Evolutionary conservation across 2,888 invertebrate species (phyloP).

Genomic region (Dryococelus australis): DNA sequence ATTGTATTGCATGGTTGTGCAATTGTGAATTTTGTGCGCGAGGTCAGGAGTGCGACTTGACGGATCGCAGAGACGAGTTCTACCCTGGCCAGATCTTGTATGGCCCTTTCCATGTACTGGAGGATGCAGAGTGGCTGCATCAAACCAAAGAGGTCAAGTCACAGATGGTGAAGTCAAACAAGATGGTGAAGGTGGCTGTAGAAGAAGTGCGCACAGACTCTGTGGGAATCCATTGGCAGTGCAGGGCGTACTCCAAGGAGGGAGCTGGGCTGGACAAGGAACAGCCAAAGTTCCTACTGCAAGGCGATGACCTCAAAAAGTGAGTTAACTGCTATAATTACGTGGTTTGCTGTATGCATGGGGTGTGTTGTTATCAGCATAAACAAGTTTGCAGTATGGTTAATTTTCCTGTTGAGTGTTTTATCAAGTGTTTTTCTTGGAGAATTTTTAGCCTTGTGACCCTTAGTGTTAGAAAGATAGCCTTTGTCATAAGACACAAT

Average conservation of each 20-base stretch:
- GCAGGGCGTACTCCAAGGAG: slow-evolving; percentile 72
- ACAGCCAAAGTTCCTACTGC: slow-evolving; percentile 72
- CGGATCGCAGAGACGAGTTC: slow-evolving; percentile 63
- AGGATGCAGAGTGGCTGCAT: slow-evolving; percentile 82
- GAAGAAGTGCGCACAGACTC: slow-evolving; percentile 82
- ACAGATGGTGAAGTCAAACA: slow-evolving; percentile 57
- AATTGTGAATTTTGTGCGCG: background rate
- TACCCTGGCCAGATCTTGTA: slow-evolving; percentile 79
- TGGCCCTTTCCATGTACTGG: slow-evolving; percentile 76
- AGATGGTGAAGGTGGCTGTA: slow-evolving; percentile 67
- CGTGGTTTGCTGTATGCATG: background rate
- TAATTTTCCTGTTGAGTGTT: slow-evolving; percentile 27
- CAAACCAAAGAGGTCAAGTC: slow-evolving; percentile 76
- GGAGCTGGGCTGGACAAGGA: slow-evolving; percentile 62
- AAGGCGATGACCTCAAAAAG: slow-evolving; percentile 79
- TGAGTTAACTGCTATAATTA: slow-evolving; percentile 46
- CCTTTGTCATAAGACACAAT: too few relatives aligned
- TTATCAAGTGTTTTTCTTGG: background rate
- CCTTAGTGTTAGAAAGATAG: too few relatives aligned
- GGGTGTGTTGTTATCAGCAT: background rate
- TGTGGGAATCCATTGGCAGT: slow-evolving; percentile 89
- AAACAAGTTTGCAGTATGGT: background rate
- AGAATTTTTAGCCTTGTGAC: too few relatives aligned
- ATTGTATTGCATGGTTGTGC: background rate
- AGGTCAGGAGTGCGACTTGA: slow-evolving; percentile 64